Conservation (phyloP, 2,113 vertebrate genomes). For the Micronycteris hirsuta region DNA sequence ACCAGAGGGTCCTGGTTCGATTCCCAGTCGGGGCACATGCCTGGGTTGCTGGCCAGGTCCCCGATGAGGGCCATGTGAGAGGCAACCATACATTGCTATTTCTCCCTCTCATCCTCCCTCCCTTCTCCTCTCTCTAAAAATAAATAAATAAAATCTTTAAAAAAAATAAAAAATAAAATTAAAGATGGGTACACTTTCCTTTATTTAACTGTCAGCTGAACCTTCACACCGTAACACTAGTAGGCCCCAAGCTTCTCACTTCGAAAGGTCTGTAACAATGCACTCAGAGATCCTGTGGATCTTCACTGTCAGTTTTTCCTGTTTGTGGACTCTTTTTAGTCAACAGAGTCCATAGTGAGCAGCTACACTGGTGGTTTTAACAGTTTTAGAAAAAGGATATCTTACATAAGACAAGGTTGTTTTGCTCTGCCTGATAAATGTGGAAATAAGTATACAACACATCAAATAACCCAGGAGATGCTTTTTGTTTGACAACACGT, state of each 20-base stretch:
- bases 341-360: neutral
- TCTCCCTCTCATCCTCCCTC: too few species aligned
- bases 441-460: neutral
- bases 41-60: too few species aligned
- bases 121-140: too few species aligned
- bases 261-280: neutral
- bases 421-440: neutral
- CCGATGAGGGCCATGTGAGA: too few species aligned
- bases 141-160: too few species aligned
- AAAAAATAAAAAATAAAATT: neutral
- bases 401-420: neutral
- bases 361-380: neutral
- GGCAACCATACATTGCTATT: too few species aligned
- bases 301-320: neutral
- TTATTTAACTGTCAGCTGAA: neutral
- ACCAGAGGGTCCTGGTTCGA: too few species aligned
- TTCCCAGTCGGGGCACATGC: too few species aligned
- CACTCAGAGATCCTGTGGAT: neutral
- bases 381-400: neutral
- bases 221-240: neutral
- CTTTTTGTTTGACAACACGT: constrained; percentile 41
- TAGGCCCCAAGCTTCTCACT: neutral
- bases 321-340: neutral
- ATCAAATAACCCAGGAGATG: neutral
- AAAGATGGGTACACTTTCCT: neutral